Evolutionary conservation across 2,113 vertebrate species (phyloP).

Genomic region (Bubo bubo): DNA sequence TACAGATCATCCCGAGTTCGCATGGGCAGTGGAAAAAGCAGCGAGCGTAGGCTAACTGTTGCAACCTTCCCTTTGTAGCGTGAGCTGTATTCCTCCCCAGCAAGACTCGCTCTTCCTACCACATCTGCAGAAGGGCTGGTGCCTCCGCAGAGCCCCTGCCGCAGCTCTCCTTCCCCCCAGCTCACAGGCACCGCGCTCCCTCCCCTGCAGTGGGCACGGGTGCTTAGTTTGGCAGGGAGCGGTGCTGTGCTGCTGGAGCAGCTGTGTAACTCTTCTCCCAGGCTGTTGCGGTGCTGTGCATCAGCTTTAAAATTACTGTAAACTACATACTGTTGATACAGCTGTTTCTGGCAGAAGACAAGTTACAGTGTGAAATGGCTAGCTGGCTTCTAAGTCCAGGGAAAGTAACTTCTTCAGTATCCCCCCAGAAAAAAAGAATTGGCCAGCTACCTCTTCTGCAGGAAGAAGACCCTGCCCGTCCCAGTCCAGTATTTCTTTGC

Average conservation of each 20-base stretch:
- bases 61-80: background rate
- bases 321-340: background rate
- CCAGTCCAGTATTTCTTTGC: background rate
- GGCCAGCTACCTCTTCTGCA: background rate
- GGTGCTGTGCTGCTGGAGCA: background rate
- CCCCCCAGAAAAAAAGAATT: background rate
- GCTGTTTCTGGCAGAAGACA: background rate
- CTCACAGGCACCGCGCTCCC: background rate
- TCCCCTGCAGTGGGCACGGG: background rate
- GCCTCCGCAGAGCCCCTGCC: background rate
- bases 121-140: background rate
- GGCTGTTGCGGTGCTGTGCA: background rate
- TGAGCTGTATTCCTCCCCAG: background rate
- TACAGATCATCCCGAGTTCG: rapidly evolving
- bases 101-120: background rate
- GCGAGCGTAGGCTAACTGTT: background rate
- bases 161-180: background rate
- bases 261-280: background rate
- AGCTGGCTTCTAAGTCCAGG: background rate
- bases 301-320: background rate
- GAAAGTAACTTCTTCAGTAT: background rate
- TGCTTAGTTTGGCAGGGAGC: background rate
- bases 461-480: background rate
- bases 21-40: background rate
- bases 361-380: background rate